Base-by-base conservation (phyloP, 2,888 invertebrate genomes). In the Sphaeridia pumilis region DNA sequence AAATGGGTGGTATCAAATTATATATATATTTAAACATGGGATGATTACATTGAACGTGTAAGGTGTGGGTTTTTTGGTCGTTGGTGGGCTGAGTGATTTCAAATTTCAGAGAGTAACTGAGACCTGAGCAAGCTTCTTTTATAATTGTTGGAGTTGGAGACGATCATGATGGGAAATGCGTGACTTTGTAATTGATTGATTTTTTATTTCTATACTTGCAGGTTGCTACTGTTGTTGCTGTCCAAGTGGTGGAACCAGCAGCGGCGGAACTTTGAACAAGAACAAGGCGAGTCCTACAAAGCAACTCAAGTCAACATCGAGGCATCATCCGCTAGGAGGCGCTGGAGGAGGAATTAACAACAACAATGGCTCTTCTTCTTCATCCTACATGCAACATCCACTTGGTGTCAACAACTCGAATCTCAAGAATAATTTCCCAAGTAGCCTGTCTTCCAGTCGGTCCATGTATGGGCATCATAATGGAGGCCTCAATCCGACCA, bases 181-280 rank as follows among this genome's bases (percentile, higher is more conserved):
- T 31, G 31, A 31, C 10, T 31, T 31, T 31, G 31, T 7, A 38
- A 38, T 50, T 49, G 17, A 38, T 35, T 38, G 35, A 38, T 36
- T 44, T 17, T 54, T 50, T 54, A 34, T 48, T 25, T 38, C 24
- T 42, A 45, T 46, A 51, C 12, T 46, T 53, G 12, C 54, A 62
- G 59, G 59, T 49, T 62, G 61, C 48, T 61, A 61, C 55, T 62
- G 59, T 54, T 62, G 61, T 47, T 62, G 61, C 43, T 62, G 61
- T 50, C 61, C 61, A 21, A 57, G 38, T 38, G 38, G 38, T 38
- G 38, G 38, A 17, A 51, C 47, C 26, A 46, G 49, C 12, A 48
- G 54, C 4, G 52, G 46, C 38, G n/a, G n/a, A n/a, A n/a, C n/a
- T n/a, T n/a, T n/a, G n/a, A n/a, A n/a, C n/a, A n/a, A n/a, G n/a